phyloP scores from a whole-genome alignment of 2,113 vertebrate genomes.

The Salvator merianae region DNA sequence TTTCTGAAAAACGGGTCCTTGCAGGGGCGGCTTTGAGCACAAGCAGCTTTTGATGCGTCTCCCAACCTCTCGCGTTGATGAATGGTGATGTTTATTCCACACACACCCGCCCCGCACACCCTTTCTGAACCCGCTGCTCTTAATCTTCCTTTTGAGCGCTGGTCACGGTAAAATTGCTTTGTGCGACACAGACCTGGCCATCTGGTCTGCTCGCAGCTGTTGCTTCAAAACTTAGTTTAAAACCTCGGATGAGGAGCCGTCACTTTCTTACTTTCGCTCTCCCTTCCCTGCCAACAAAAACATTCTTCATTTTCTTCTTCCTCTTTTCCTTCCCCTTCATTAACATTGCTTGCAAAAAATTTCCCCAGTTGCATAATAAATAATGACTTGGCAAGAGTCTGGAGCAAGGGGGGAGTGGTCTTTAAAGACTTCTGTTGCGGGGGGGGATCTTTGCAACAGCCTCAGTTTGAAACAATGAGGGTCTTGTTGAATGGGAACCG shows the following conservation, averaged over 20 bases:
- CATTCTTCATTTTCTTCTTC: background rate
- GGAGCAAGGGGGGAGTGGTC: background rate
- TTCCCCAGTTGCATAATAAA: rapidly evolving
- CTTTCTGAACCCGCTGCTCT: background rate
- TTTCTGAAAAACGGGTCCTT: background rate
- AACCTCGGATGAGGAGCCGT: background rate
- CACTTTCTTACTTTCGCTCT: background rate
- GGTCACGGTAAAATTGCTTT: slow-evolving; percentile 38
- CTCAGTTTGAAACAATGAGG: background rate
- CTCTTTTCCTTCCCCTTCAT: background rate
- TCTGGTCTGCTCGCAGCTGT: slow-evolving; percentile 50
- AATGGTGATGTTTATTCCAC: background rate
- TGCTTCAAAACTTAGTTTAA: background rate
- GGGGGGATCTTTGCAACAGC: too few species aligned
- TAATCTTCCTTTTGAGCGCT: slow-evolving; percentile 38
- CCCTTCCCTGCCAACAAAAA: background rate
- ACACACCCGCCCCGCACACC: background rate
- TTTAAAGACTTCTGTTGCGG: background rate
- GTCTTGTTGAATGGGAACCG: background rate
- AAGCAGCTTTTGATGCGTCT: background rate
- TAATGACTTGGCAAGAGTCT: background rate
- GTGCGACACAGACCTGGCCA: background rate
- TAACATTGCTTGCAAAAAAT: background rate
- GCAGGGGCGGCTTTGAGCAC: too few species aligned
- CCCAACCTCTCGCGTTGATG: background rate